phyloP scores from a whole-genome alignment of 2,888 invertebrate species.

The Microplitis manilae region DNA sequence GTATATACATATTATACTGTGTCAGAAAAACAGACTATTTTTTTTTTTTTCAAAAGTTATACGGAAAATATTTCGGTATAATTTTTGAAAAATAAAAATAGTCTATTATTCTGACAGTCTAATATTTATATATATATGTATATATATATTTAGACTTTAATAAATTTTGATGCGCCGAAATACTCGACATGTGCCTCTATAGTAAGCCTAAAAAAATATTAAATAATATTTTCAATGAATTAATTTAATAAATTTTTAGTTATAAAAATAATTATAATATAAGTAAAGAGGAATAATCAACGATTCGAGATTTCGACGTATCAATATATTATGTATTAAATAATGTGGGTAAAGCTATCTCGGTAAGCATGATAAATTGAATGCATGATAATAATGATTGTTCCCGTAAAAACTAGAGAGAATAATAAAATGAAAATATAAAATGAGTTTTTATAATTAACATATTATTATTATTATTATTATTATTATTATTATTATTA shows the following conservation, averaged over 20 bases:
- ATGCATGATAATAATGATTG: conserved; percentile 47
- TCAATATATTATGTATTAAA: conserved; percentile 47
- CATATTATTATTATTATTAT: conserved; percentile 31
- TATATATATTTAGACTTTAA: conserved; percentile 24
- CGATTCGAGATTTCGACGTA: conserved; percentile 54
- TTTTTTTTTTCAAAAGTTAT: no score
- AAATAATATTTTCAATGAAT: conserved; percentile 46
- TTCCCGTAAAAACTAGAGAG: conserved; percentile 33
- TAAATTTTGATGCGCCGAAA: conserved; percentile 60
- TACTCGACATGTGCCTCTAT: conserved; percentile 49
- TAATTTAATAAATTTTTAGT: conserved; percentile 13
- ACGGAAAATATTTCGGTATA: no score
- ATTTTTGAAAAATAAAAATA: no score
- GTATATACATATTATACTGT: not conserved
- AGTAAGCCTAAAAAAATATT: conserved; percentile 44
- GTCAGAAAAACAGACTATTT: no score
- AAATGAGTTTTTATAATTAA: conserved; percentile 43
- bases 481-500: conserved; percentile 34
- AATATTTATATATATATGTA: not conserved
- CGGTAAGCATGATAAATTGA: conserved; percentile 53
- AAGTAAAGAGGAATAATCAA: conserved; percentile 19
- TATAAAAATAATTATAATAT: not conserved
- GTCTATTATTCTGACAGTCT: no score
- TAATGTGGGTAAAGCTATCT: conserved; percentile 53
- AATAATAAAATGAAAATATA: conserved; percentile 35